Evolutionary conservation across 2,888 invertebrate genomes (phyloP), one percentile per base, ranked within the genome.

Genomic region (Plusia festucae): DNA sequence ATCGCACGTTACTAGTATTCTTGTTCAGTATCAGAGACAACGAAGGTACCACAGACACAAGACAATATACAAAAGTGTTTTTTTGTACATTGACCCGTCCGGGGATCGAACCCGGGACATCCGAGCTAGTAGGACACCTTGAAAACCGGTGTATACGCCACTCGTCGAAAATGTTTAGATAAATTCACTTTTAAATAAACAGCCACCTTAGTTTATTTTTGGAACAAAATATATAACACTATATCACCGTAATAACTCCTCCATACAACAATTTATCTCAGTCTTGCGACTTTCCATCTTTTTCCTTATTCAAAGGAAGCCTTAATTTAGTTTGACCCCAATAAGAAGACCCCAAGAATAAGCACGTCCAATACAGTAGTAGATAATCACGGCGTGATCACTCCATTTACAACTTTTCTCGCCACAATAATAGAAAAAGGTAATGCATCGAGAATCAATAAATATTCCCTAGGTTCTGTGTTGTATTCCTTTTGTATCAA

Each of bases 401-500:
- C 44, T 56, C 46, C n/a, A 32, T 58, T 44, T 53, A 71, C 58
- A 61, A 54, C 61, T 49, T 69, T 69, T 61, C 57, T 66, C 32
- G 16, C 22, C 32, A 53, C 40, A 61, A 40, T 68, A 7, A 56
- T 49, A 18, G 46, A 9, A 2, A 13, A 11, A 9, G 20, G 11
- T 49, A 49, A 49, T 49, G 46, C 46, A 49, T 49, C 9, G 46
- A 49, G 20, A 49, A 49, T 49, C 66, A 65, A 68, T 66, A 70
- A 70, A 30, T 30, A 30, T 30, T 30, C 59, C 52, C 65, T 58
- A 60, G 64, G 53, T 57, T 34, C 44, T 53, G 53, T 72, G 67
- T 64, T 68, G 64, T 72, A 69, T 75, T 68, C 30, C 30, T 30
- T 9, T 75, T 81, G 70, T 76, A 78, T 73, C 73, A 73, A 82